These are phyloP conservation scores for Hydriomena furcata DNA, from an alignment of 2,888 invertebrate species.

Conservation along the genomic window DNA sequence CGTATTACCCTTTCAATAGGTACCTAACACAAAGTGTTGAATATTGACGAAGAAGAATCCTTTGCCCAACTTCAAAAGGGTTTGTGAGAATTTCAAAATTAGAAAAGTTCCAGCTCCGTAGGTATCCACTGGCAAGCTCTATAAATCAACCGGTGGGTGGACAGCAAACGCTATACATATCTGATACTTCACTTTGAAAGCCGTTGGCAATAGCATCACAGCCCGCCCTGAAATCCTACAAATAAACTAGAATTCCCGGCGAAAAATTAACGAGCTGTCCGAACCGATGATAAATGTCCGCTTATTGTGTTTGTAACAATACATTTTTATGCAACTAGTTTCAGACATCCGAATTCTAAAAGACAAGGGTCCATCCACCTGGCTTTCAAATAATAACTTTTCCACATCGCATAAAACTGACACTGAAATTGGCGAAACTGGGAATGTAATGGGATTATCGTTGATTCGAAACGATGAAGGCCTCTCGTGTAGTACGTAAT, in stretches of 20 bases:
- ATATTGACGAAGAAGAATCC: too few relatives aligned
- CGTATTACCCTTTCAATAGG: too few relatives aligned
- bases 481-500: constrained; percentile 60
- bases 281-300: constrained; percentile 3
- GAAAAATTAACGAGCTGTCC: constrained; percentile 7
- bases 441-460: constrained; percentile 71
- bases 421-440: constrained; percentile 66
- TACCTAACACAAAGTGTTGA: too few relatives aligned
- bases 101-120: constrained; percentile 36
- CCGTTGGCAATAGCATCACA: constrained; percentile 25
- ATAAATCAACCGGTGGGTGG: constrained; percentile 66
- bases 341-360: neutral
- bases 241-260: constrained; percentile 2
- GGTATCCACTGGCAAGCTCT: constrained; percentile 43
- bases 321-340: constrained; percentile 4
- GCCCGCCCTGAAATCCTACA: neutral
- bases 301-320: constrained; percentile 7
- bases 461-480: constrained; percentile 69
- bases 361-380: constrained; percentile 44
- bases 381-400: constrained; percentile 63
- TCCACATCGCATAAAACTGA: constrained; percentile 60
- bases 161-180: constrained; percentile 55
- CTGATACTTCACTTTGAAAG: constrained; percentile 37
- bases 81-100: constrained; percentile 39
- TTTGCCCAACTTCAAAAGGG: too few relatives aligned